Evolutionary conservation across 2,888 invertebrate species (phyloP), one percentile per base, ranked within the genome.

Genomic region (Callimorpha dominula): DNA sequence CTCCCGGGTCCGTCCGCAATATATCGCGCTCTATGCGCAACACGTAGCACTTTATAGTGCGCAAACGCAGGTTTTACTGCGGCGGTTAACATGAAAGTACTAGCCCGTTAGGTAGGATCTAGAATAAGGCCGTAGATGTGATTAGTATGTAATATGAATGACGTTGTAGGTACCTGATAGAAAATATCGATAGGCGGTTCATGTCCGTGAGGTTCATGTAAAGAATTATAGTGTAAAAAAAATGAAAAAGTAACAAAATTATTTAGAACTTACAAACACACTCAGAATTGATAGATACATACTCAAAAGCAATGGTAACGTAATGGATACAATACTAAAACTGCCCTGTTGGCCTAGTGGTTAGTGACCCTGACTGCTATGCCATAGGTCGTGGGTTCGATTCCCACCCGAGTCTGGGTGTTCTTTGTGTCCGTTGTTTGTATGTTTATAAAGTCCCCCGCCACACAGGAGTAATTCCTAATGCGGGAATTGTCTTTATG

Each of bases 31-130:
- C 72, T 65, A 72, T 72, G 46, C 72, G 68, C 68, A 69, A 69
- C 73, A 73, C 73, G 73, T 73, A 73, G 52, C 65, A 66, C 60
- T 73, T 73, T 73, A 73, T 73, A 65, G 72, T 72, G 72, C 72
- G 67, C 72, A 68, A 54, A 54, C 68, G 72, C 72, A 64, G 64
- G 40, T 64, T 72, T 72, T 72, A 68, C 65, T 72, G 72, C 68
- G 49, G 68, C 72, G 72, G 72, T 68, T 49, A 68, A 72, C 65
- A 68, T 72, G 64, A 72, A 72, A 72, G 72, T 64, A 7, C 40
- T 60, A 65, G 67, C 20, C 71, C 68, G 68, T 68, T 68, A 63
- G 49, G 68, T 68, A 63, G 57, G 57, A 72, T 68, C 72, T 65
- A 72, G 68, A 65, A 72, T 68, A 60, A 43, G 57, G 40, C n/a